These are phyloP conservation scores for Periplaneta americana DNA, from an alignment of 1,140 invertebrate species.

Conservation along the genomic window DNA sequence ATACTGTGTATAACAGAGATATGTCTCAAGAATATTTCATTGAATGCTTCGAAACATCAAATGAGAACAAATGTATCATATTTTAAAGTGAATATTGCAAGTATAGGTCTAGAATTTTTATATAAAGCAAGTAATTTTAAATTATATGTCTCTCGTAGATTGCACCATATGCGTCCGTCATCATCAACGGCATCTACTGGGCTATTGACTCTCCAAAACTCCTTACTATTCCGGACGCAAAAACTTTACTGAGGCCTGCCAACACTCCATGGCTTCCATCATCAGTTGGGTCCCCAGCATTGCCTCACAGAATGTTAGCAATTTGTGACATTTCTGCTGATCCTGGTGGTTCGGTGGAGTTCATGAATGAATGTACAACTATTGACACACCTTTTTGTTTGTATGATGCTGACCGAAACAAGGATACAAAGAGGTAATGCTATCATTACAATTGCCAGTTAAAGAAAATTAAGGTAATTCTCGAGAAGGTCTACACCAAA, in stretches of 20 bases:
- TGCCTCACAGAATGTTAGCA: constrained; percentile 84
- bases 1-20: too few species aligned
- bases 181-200: constrained; percentile 99
- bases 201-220: constrained; percentile 93
- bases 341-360: constrained; percentile 98
- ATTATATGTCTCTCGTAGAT: constrained; percentile 61
- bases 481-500: too few species aligned
- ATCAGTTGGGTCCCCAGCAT: constrained; percentile 72
- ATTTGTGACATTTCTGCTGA: constrained; percentile 99
- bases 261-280: constrained; percentile 90
- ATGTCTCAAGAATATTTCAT: too few species aligned
- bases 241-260: constrained; percentile 81
- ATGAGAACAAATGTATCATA: too few species aligned
- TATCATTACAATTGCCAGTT: too few species aligned
- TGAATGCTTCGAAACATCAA: too few species aligned
- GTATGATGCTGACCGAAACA: constrained; percentile 97
- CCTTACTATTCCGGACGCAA: constrained; percentile 96
- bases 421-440: constrained; percentile 81
- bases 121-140: too few species aligned
- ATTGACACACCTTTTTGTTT: constrained; percentile 98
- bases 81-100: too few species aligned
- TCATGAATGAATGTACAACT: constrained; percentile 99
- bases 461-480: too few species aligned
- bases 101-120: too few species aligned
- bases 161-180: constrained; percentile 94